A percentile compares a stretch with the other conserved stretches of the same genome.
These are phyloP conservation scores for Drosophila quadrilineata DNA, from an alignment of 1,140 invertebrate species.

Conservation along the genomic window DNA sequence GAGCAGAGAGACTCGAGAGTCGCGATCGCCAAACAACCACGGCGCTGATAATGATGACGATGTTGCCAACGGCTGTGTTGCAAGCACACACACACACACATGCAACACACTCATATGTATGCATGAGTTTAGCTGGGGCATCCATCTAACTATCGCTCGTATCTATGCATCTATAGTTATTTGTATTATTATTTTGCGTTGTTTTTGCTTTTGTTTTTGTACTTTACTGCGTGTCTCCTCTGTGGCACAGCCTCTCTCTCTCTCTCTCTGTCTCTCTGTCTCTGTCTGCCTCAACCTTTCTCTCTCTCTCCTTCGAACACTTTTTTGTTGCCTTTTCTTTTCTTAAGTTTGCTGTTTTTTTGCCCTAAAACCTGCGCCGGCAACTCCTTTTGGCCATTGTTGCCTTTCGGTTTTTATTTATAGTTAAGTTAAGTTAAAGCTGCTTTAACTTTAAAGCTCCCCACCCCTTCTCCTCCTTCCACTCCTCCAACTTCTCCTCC, in stretches of 20 bases:
- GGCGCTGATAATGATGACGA: constrained; percentile 38
- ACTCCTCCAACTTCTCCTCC: no score
- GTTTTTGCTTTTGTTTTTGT: no score
- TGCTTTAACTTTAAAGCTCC: no score
- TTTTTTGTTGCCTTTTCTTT: constrained; percentile 45
- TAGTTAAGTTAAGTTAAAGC: constrained; percentile 74
- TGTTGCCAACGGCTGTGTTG: constrained; percentile 25
- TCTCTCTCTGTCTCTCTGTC: neutral
- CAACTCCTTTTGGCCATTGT: constrained; percentile 46
- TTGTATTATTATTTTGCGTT: constrained; percentile 76
- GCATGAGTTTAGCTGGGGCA: constrained; percentile 36
- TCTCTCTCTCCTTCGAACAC: neutral
- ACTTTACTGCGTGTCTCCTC: constrained; percentile 36
- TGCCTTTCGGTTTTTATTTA: constrained; percentile 73
- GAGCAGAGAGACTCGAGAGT: no score
- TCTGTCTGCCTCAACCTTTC: neutral
- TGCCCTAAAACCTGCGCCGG: no score
- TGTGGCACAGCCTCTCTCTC: constrained; percentile 4
- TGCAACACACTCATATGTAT: constrained; percentile 10
- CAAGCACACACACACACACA: constrained; percentile 17
- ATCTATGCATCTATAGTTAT: constrained; percentile 78
- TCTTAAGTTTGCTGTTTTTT: no score
- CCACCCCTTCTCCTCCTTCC: no score
- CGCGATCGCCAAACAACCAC: constrained; percentile 35
- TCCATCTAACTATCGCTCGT: constrained; percentile 71